These are phyloP conservation scores for Characodon lateralis DNA, from an alignment of 2,797 vertebrate species.

Conservation along the genomic window DNA sequence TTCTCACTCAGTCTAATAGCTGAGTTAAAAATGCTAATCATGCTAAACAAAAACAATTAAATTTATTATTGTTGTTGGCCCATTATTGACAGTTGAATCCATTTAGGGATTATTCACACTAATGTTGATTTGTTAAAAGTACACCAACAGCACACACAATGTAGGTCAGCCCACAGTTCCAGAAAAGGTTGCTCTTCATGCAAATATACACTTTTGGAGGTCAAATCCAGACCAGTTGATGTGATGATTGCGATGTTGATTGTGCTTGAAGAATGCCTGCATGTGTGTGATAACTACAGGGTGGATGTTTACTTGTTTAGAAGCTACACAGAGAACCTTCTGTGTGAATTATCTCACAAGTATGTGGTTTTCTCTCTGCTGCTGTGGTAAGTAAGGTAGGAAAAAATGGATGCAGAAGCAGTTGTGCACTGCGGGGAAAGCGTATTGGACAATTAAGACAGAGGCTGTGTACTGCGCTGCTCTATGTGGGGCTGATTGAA, in stretches of 20 bases:
- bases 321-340: slow-evolving; percentile 44
- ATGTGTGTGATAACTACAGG: slow-evolving; percentile 12
- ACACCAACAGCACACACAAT: slow-evolving; percentile 25
- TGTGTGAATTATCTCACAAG: slow-evolving; percentile 56
- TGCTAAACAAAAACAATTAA: slow-evolving; percentile 23
- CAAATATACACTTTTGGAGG: slow-evolving; percentile 27
- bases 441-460: slow-evolving; percentile 83
- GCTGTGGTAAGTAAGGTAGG: slow-evolving; percentile 48
- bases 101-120: slow-evolving; percentile 8
- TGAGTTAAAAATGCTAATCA: slow-evolving; percentile 11
- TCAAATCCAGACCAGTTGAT: slow-evolving; percentile 17
- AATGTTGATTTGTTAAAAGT: slow-evolving; percentile 10
- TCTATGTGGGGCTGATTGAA: slow-evolving; percentile 83
- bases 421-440: slow-evolving; percentile 71
- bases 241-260: neutral
- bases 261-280: slow-evolving; percentile 8
- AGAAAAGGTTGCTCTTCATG: slow-evolving; percentile 37
- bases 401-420: slow-evolving; percentile 61
- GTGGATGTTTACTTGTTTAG: slow-evolving; percentile 41
- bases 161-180: slow-evolving; percentile 39
- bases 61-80: neutral
- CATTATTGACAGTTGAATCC: slow-evolving; percentile 15
- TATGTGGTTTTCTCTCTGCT: slow-evolving; percentile 25
- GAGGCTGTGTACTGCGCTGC: slow-evolving; percentile 77
- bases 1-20: neutral